phyloP scores from a whole-genome alignment of 2,797 vertebrate species.

The Gephyroberyx darwinii region DNA sequence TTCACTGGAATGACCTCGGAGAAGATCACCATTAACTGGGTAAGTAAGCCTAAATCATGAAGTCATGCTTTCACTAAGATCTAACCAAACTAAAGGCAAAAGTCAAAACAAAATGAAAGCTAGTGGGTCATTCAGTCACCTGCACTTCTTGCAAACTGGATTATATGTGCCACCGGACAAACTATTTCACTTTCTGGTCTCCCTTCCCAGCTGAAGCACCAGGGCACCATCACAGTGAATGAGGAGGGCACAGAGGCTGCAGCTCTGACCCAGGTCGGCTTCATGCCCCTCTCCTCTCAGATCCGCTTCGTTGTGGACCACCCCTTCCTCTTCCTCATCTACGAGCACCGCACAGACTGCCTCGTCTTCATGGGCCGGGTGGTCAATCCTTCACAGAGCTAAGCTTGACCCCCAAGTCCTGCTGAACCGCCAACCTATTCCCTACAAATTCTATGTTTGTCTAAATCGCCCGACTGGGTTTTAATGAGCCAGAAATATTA shows the following conservation, averaged over 20 bases:
- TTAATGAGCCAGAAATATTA: slow-evolving; percentile 12
- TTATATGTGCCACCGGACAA: not conserved
- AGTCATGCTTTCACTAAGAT: not conserved
- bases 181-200: slow-evolving; percentile 19
- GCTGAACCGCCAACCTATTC: slow-evolving; percentile 10
- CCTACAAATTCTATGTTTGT: slow-evolving; percentile 1
- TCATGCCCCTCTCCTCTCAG: slow-evolving; percentile 96
- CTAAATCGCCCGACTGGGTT: not conserved
- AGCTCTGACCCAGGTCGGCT: slow-evolving; percentile 89
- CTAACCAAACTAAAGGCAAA: not conserved
- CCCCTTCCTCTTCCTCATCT: slow-evolving; percentile 95
- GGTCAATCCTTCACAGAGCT: slow-evolving; percentile 85
- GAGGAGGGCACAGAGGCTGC: slow-evolving; percentile 96
- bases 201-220: slow-evolving; percentile 89
- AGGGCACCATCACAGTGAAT: slow-evolving; percentile 95
- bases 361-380: slow-evolving; percentile 95
- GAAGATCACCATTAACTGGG: slow-evolving; percentile 87
- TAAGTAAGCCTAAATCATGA: slow-evolving; percentile 69
- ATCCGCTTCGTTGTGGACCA: slow-evolving; percentile 89
- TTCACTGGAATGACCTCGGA: slow-evolving; percentile 90
- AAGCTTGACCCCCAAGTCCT: slow-evolving; percentile 38
- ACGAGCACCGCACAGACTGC: slow-evolving; percentile 94
- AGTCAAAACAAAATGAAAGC: not conserved
- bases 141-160: not conserved
- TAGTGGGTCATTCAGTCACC: not conserved